Conservation (phyloP, 2,888 invertebrate species). For the Helicoverpa assulta region DNA sequence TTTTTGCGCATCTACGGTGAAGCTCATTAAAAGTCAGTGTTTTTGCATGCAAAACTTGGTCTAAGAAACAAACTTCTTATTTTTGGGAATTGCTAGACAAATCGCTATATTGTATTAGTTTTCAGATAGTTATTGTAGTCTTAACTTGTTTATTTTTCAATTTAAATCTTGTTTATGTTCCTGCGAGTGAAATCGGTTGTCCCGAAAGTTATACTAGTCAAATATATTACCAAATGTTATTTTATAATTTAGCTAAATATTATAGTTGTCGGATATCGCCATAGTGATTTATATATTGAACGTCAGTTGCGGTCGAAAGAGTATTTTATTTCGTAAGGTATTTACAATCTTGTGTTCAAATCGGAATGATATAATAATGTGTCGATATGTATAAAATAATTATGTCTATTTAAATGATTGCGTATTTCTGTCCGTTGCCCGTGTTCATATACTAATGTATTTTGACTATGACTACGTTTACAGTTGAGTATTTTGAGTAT, state of each 20-base stretch:
- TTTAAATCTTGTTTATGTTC: slow-evolving; percentile 45
- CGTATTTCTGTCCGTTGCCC: slow-evolving; percentile 17
- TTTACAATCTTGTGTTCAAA: slow-evolving; percentile 55
- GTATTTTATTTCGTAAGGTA: slow-evolving; percentile 32
- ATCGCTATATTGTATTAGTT: slow-evolving; percentile 45
- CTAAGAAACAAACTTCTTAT: slow-evolving; percentile 13
- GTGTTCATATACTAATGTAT: slow-evolving; percentile 8
- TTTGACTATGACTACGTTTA: slow-evolving; percentile 22
- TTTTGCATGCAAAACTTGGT: slow-evolving; percentile 13
- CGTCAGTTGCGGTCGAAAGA: slow-evolving; percentile 20
- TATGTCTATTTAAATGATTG: slow-evolving; percentile 19
- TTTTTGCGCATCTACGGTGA: too few relatives aligned
- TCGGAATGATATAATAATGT: slow-evolving; percentile 51
- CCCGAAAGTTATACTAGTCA: slow-evolving; percentile 74
- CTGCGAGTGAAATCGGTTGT: slow-evolving; percentile 52
- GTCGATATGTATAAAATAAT: slow-evolving; percentile 24
- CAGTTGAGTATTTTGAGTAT: neutral
- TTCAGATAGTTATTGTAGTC: slow-evolving; percentile 47
- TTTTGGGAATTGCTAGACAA: slow-evolving; percentile 32
- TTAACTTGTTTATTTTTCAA: slow-evolving; percentile 39
- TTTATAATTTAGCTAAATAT: slow-evolving; percentile 66
- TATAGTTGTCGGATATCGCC: slow-evolving; percentile 56
- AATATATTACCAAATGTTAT: slow-evolving; percentile 76
- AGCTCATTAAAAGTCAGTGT: neutral
- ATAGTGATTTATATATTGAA: slow-evolving; percentile 52